phyloP scores from a whole-genome alignment of 2,888 invertebrate species.

The Nasonia oneida region DNA sequence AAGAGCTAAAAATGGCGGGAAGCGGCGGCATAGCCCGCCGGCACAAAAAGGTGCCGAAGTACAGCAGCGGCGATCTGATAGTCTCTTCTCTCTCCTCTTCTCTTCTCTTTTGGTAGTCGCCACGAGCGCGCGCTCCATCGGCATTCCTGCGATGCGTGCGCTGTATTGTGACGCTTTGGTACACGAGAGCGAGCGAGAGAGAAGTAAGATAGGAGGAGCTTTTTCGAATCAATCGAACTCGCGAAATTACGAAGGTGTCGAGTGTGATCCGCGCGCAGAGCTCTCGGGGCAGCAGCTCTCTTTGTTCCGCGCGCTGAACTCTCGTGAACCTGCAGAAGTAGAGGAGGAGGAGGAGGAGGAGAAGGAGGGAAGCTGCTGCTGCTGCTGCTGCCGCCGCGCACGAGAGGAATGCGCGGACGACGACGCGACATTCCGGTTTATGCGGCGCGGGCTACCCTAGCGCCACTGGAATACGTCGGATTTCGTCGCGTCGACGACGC shows the following conservation, averaged over 20 bases:
- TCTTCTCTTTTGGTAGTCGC: neutral
- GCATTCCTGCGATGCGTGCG: conserved; percentile 59
- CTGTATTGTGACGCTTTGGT: conserved; percentile 21
- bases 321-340: conserved; percentile 11
- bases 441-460: conserved; percentile 15
- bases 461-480: conserved; percentile 46
- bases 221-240: neutral
- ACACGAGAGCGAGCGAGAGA: conserved; percentile 1
- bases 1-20: conserved; percentile 20
- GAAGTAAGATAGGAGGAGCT: neutral
- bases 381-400: neutral
- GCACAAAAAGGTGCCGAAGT: conserved; percentile 59
- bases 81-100: neutral
- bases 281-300: neutral
- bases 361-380: neutral
- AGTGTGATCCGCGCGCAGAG: neutral
- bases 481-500: neutral
- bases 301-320: conserved; percentile 18
- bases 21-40: conserved; percentile 14
- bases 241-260: neutral
- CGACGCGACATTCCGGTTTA: conserved; percentile 52
- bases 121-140: neutral
- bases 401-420: conserved; percentile 33
- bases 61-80: conserved; percentile 63
- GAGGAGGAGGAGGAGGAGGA: neutral